These are phyloP conservation scores for Myrmecophaga tridactyla DNA, from an alignment of 2,113 vertebrate genomes.

Conservation along the genomic window DNA sequence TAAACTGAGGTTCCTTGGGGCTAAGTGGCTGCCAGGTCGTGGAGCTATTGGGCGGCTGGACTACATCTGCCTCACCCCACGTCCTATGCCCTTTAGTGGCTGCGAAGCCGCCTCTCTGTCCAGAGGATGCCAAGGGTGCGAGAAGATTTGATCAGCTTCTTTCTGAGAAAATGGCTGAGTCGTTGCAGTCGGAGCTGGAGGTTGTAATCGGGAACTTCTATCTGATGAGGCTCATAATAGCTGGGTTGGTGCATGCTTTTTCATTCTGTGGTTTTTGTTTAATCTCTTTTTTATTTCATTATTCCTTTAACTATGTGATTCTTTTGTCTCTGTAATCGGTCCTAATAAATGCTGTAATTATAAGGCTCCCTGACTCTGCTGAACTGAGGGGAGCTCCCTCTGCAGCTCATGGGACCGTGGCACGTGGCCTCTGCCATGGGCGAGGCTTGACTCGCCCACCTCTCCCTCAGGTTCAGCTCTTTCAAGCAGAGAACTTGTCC, in stretches of 20 bases:
- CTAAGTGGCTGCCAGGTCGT: no score
- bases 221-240: neutral
- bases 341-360: neutral
- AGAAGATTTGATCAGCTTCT: neutral
- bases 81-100: neutral
- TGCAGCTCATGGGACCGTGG: neutral
- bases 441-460: rapidly evolving
- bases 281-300: neutral
- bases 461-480: neutral
- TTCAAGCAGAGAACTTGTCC: neutral
- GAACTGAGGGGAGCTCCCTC: neutral
- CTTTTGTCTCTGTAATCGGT: neutral
- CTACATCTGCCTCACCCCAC: neutral
- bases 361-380: neutral
- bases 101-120: neutral
- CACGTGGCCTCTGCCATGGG: rapidly evolving
- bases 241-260: neutral
- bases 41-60: neutral
- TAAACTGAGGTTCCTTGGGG: neutral
- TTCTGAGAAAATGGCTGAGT: neutral
- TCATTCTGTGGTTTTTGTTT: neutral
- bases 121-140: neutral
- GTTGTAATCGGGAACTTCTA: neutral
- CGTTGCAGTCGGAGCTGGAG: neutral
- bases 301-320: neutral